Evolutionary conservation across 2,113 vertebrate genomes (phyloP).

Genomic region (Tragulus kanchil): DNA sequence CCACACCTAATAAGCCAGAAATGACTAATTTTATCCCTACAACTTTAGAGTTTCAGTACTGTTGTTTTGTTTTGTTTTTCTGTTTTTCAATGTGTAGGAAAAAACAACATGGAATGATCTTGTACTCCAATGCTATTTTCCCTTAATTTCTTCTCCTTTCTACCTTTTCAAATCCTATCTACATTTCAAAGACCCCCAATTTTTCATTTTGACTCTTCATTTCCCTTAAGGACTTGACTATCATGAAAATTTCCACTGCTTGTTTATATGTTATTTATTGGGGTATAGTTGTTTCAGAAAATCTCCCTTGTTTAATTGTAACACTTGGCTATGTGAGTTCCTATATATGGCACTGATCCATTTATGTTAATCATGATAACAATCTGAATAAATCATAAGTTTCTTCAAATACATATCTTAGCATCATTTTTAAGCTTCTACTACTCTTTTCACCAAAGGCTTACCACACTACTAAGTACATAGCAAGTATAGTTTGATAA

Average conservation of each 20-base stretch:
- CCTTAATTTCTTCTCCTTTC: not conserved
- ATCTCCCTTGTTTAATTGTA: not conserved
- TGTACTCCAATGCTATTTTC: not conserved
- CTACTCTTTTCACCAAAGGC: not conserved
- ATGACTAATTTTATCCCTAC: conserved; percentile 13
- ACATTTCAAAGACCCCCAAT: not conserved
- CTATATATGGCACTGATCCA: not conserved
- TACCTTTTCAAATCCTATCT: not conserved
- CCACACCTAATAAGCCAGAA: not conserved
- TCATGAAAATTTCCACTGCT: not conserved
- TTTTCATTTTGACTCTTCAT: not conserved
- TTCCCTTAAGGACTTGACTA: not conserved
- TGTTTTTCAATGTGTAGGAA: not conserved
- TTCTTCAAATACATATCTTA: conserved; percentile 16
- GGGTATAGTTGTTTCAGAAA: not conserved
- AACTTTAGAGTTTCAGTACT: not conserved
- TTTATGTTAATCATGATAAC: not conserved
- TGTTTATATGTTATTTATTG: not conserved
- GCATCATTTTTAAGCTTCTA: not conserved
- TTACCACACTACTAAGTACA: not conserved
- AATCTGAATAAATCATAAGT: not conserved
- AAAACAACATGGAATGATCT: not conserved
- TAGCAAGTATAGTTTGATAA: not conserved
- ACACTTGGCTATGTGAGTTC: not conserved
- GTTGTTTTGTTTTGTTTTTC: not conserved